Conservation (phyloP, 2,888 invertebrate genomes). For the Andricus curvator region DNA sequence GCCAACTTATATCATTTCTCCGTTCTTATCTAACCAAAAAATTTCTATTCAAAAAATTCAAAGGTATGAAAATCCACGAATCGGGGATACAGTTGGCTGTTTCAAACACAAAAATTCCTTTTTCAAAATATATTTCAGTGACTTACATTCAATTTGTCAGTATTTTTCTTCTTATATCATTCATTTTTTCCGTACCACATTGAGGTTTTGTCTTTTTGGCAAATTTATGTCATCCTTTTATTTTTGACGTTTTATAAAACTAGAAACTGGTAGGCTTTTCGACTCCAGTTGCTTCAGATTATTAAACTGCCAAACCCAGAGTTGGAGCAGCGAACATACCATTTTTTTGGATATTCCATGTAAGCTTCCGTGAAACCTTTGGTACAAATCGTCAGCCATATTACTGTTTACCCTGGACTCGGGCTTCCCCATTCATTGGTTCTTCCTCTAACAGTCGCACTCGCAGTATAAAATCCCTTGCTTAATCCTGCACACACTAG, state of each 20-base stretch:
- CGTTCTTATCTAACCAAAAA: too few species aligned
- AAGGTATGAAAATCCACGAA: too few species aligned
- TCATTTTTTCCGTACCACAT: too few species aligned
- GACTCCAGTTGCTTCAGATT: constrained; percentile 1
- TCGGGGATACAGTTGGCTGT: too few species aligned
- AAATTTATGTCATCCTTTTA: neutral
- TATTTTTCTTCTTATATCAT: too few species aligned
- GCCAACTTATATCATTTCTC: too few species aligned
- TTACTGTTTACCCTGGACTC: constrained; percentile 62
- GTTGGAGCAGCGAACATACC: neutral
- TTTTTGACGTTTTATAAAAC: neutral
- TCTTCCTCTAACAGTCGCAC: constrained; percentile 46
- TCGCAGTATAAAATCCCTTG: constrained; percentile 49
- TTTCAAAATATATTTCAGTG: too few species aligned
- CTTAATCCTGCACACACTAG: constrained; percentile 30
- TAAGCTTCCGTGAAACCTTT: constrained; percentile 19
- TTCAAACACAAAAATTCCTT: too few species aligned
- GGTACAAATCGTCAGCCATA: constrained; percentile 51
- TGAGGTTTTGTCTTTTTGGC: too few species aligned
- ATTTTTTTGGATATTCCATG: constrained; percentile 22
- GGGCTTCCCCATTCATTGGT: constrained; percentile 51
- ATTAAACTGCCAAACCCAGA: neutral
- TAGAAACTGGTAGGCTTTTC: neutral
- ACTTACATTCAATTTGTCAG: too few species aligned
- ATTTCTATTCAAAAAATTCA: too few species aligned